A percentile compares a stretch with the other conserved stretches of the same genome.
Conservation (phyloP, 2,888 invertebrate species). For the Tortricodes alternella region DNA sequence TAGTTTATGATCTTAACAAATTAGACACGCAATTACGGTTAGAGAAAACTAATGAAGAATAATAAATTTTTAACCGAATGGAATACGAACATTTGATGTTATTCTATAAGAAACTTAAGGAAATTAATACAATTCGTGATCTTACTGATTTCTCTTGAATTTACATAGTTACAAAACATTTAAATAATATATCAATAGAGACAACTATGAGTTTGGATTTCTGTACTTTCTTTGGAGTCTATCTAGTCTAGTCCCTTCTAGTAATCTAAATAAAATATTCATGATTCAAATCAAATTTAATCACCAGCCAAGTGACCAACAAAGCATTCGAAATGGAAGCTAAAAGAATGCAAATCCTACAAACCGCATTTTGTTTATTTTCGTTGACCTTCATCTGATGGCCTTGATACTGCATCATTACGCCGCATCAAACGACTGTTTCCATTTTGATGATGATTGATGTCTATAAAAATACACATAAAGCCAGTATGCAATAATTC, state of each 20-base stretch:
- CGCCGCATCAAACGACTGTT: slow-evolving; percentile 55
- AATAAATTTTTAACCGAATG: slow-evolving; percentile 7
- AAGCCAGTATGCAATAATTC: slow-evolving; percentile 43
- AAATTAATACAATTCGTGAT: slow-evolving; percentile 4
- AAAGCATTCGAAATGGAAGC: slow-evolving; percentile 42
- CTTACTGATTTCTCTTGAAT: slow-evolving; percentile 11
- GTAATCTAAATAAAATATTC: not conserved
- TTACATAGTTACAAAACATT: slow-evolving; percentile 34
- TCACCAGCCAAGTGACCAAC: slow-evolving; percentile 34
- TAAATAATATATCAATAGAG: not conserved
- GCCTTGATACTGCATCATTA: slow-evolving; percentile 72
- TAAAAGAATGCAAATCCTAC: slow-evolving; percentile 49
- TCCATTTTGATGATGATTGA: slow-evolving; percentile 47
- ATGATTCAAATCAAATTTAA: slow-evolving; percentile 28
- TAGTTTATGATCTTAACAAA: slow-evolving; percentile 52
- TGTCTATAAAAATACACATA: slow-evolving; percentile 53
- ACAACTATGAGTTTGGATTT: too few species aligned
- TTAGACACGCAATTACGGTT: slow-evolving; percentile 49
- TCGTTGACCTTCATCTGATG: slow-evolving; percentile 56
- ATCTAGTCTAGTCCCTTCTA: not conserved
- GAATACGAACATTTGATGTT: not conserved
- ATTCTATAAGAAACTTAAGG: slow-evolving; percentile 7
- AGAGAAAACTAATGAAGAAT: slow-evolving; percentile 16
- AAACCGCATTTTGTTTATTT: slow-evolving; percentile 57
- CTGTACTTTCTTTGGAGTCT: not conserved